Base-by-base conservation (phyloP, 53 echinoderm and acorn worm genomes). In the Antedon mediterranea region DNA sequence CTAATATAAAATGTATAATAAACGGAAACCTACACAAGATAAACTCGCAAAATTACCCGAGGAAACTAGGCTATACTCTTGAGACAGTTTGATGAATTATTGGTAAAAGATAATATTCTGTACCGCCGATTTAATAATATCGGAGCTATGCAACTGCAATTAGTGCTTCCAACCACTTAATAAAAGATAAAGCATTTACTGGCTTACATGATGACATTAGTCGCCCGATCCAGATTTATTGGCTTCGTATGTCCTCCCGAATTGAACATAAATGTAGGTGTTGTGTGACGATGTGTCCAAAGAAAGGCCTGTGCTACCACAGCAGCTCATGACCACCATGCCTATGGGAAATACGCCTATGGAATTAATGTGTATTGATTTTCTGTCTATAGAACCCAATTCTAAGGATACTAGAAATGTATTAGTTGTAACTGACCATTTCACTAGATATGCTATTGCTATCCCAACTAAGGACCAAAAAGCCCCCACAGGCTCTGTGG, bases 391-490 rank as follows among this genome's bases (percentile, higher is more conserved):
- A 27, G 88, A 88, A 32, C 82, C 86, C 3, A 82, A 84, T 74
- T 32, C 31, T 30, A 73, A 34, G 32, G 75, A 86, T 78, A 89
- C 86, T 9, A 72, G 30, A 5, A 86, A 89, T 73, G 81, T 86
- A 26, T 72, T 86, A 3, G 89, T 89, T 23, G 27, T 86, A 29
- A 89, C 83, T 0, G 86, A 89, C 31, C 85, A 89, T 28, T 89
- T 89, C 44, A 89, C 83, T 0, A 75, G 78, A 26, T 85, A 89
- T 76, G 79, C 82, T 27, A 71, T 85, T 3, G 89, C 85, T 14
- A 74, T 79, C 18, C 89, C 85, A 0, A 89, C 85, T 4, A 75
- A 75, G 32, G 85, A 89, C 57, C 85, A 85, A 77, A 89, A 77
- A 23, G 85, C 89, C 8, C 82, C 26, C 30, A 84, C 84, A 79